A percentile compares a stretch with the other conserved stretches of the same genome.
These are phyloP conservation scores for Tolypeutes matacus DNA, from an alignment of 2,797 vertebrate genomes.

Conservation along the genomic window DNA sequence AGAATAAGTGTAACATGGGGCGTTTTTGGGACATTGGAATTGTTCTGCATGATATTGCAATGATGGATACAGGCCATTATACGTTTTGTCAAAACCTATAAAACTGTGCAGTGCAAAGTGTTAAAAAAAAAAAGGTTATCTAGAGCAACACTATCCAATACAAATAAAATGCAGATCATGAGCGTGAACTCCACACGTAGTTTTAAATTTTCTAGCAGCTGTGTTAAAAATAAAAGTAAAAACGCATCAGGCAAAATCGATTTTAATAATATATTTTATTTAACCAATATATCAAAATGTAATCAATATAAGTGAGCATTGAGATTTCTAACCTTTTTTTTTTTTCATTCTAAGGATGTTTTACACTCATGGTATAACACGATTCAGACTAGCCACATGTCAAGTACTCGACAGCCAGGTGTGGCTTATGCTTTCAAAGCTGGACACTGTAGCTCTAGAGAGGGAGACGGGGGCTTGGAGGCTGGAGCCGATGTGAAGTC, in stretches of 20 bases:
- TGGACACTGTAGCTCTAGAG: neutral
- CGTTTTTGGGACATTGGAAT: too few relatives aligned
- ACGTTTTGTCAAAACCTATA: too few relatives aligned
- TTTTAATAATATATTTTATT: neutral
- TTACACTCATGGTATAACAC: neutral
- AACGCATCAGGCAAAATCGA: neutral
- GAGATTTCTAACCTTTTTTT: neutral
- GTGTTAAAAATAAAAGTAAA: neutral
- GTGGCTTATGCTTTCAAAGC: accelerated
- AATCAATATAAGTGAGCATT: neutral
- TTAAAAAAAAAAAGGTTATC: neutral
- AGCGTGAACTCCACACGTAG: too few relatives aligned
- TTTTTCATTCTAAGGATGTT: neutral
- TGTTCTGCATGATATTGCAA: too few relatives aligned
- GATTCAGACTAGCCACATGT: accelerated
- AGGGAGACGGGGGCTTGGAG: neutral
- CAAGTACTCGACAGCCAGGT: accelerated
- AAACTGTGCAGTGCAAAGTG: too few relatives aligned
- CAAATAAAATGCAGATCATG: neutral
- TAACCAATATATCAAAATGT: neutral
- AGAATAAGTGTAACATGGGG: too few relatives aligned
- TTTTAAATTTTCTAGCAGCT: neutral
- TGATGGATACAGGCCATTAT: too few relatives aligned
- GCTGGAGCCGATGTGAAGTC: accelerated
- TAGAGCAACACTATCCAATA: too few relatives aligned